A percentile compares a stretch with the other conserved stretches of the same genome.
These are phyloP conservation scores for Daubentonia madagascariensis DNA, from an alignment of 2,113 vertebrate genomes.

Conservation along the genomic window DNA sequence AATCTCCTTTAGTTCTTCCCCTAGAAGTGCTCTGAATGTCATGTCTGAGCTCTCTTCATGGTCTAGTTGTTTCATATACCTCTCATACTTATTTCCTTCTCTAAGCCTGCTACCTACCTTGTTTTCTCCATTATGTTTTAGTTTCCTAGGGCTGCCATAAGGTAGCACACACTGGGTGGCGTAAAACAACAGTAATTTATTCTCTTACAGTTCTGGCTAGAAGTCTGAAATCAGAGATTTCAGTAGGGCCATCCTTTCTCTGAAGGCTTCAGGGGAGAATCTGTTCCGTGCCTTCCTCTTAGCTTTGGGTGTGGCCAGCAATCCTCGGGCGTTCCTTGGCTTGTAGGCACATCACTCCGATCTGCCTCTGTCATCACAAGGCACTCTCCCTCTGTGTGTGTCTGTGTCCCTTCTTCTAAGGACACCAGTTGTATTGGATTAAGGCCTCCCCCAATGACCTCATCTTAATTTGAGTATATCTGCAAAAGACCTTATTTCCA, in stretches of 20 bases:
- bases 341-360: not conserved
- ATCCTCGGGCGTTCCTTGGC: not conserved
- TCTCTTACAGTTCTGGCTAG: not conserved
- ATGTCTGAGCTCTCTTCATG: not conserved
- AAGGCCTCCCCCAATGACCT: not conserved
- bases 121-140: not conserved
- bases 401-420: not conserved
- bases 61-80: not conserved
- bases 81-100: not conserved
- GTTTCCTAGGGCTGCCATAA: not conserved
- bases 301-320: not conserved
- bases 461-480: not conserved
- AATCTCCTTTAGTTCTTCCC: not conserved
- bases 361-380: not conserved
- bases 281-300: not conserved
- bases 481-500: not conserved
- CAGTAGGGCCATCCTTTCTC: not conserved
- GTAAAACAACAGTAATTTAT: not conserved
- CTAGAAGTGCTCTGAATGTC: not conserved
- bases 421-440: not conserved
- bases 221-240: not conserved
- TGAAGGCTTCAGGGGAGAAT: not conserved
- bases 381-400: not conserved
- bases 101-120: not conserved
- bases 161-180: not conserved